These are phyloP conservation scores for Cercopithecus mona DNA, from an alignment of 2,113 vertebrate species.

Conservation along the genomic window DNA sequence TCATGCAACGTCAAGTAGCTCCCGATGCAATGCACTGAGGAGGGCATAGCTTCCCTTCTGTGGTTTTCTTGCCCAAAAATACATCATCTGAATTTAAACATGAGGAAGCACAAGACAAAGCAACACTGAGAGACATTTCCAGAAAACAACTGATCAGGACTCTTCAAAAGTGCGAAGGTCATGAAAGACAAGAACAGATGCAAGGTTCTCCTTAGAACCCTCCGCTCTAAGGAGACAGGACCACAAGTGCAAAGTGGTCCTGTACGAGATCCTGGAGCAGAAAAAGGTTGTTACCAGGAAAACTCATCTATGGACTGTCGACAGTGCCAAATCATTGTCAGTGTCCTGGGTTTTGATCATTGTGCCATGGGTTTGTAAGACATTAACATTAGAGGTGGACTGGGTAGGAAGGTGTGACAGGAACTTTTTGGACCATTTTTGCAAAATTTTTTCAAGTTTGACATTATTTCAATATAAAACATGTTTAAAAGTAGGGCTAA, in stretches of 20 bases:
- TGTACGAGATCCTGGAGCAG: neutral
- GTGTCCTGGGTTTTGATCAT: neutral
- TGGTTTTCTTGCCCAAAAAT: neutral
- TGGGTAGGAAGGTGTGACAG: accelerated
- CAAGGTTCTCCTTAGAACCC: no score
- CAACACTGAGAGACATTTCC: neutral
- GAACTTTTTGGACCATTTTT: neutral
- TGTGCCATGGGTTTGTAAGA: accelerated
- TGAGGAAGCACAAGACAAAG: neutral
- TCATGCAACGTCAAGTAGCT: accelerated
- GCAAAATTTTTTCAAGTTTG: neutral
- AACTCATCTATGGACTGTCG: neutral
- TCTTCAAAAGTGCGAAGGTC: neutral
- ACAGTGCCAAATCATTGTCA: accelerated
- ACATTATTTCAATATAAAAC: neutral
- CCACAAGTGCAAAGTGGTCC: neutral
- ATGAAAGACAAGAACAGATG: neutral
- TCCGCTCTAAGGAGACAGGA: neutral
- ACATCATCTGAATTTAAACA: neutral
- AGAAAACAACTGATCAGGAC: neutral
- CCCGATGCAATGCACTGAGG: accelerated
- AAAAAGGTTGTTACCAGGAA: neutral
- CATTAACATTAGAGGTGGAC: neutral
- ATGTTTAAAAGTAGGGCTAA: neutral
- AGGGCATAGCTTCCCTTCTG: neutral